These are phyloP conservation scores for Karalla daura DNA, from an alignment of 2,797 vertebrate species.

Conservation along the genomic window DNA sequence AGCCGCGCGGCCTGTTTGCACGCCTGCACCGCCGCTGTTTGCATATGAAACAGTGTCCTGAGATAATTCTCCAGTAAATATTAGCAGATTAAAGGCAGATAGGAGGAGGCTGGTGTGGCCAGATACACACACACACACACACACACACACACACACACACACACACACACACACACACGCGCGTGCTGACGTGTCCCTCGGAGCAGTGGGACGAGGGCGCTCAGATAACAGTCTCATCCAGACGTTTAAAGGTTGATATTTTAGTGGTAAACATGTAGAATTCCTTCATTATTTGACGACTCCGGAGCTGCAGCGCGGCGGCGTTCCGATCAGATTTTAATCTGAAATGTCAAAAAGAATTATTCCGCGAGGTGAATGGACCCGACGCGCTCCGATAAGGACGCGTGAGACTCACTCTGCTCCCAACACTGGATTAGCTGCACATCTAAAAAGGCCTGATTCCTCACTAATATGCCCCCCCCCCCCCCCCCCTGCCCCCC, in stretches of 20 bases:
- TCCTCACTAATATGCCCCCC: constrained; percentile 82
- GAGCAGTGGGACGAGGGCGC: constrained; percentile 57
- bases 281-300: constrained; percentile 82
- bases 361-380: constrained; percentile 78
- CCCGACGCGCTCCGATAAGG: constrained; percentile 77
- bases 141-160: constrained; percentile 23
- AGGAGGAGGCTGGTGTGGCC: constrained; percentile 40
- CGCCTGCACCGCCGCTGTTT: constrained; percentile 69
- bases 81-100: constrained; percentile 67
- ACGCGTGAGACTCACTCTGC: constrained; percentile 52
- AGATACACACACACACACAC: constrained; percentile 2
- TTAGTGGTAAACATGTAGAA: constrained; percentile 77
- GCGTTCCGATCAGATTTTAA: constrained; percentile 79
- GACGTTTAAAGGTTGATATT: constrained; percentile 79
- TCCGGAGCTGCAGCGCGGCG: too few relatives aligned
- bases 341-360: constrained; percentile 87
- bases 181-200: constrained; percentile 50
- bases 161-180: constrained; percentile 8
- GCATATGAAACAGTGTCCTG: constrained; percentile 77
- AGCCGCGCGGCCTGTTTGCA: constrained; percentile 66
- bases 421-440: constrained; percentile 66
- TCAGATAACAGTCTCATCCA: constrained; percentile 74
- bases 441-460: constrained; percentile 77
- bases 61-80: constrained; percentile 74
- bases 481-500: not conserved